Conservation (phyloP, 2,113 vertebrate species). For the Neodontobutis hainanensis region DNA sequence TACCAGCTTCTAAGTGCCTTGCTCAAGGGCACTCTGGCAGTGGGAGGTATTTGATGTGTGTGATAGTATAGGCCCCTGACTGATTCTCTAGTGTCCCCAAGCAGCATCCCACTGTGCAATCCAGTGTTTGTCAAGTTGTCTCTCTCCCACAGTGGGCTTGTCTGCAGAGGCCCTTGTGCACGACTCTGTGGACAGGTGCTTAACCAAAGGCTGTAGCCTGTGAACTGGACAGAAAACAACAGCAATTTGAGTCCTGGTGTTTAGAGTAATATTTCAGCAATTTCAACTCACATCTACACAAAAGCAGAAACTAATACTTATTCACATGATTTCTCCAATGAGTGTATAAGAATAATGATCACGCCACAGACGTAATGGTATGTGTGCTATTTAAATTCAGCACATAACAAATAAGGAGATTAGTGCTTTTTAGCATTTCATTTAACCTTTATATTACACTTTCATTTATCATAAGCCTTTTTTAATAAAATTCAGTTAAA, state of each 20-base stretch:
- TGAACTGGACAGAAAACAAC: not conserved
- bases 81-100: slow-evolving; percentile 33
- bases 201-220: not conserved
- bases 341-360: no score
- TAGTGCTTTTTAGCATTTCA: not conserved
- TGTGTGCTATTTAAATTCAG: not conserved
- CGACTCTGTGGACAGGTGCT: not conserved
- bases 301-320: not conserved
- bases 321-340: not conserved
- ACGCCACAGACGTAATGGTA: no score
- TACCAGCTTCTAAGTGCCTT: slow-evolving; percentile 39
- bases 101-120: slow-evolving; percentile 24
- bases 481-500: not conserved
- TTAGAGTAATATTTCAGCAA: not conserved
- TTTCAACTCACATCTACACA: not conserved
- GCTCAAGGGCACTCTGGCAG: slow-evolving; percentile 35
- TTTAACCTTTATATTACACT: not conserved
- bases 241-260: not conserved
- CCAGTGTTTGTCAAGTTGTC: slow-evolving; percentile 35
- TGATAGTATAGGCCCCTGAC: slow-evolving; percentile 38
- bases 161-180: slow-evolving; percentile 8
- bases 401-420: not conserved
- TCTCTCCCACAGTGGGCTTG: slow-evolving; percentile 9
- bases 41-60: slow-evolving; percentile 39
- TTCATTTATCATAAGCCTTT: slow-evolving; percentile 1